A percentile compares a stretch with the other conserved stretches of the same genome.
Conservation (phyloP, 2,888 invertebrate species). For the Sturmia bella region DNA sequence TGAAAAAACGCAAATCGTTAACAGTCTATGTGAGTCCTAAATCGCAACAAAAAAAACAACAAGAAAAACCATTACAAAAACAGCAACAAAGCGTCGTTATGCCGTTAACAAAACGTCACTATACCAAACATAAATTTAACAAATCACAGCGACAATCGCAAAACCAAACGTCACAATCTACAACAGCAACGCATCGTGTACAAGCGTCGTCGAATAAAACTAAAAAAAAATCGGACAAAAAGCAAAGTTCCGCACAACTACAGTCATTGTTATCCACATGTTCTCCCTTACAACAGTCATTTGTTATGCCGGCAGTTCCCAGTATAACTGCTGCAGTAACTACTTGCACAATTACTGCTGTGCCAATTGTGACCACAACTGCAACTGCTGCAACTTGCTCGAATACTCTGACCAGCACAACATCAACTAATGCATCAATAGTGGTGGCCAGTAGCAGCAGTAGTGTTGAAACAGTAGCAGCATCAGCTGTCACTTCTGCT, state of each 20-base stretch:
- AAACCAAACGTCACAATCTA: constrained; percentile 42
- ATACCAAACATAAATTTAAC: constrained; percentile 67
- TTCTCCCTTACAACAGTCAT: constrained; percentile 53
- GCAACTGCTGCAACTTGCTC: constrained; percentile 43
- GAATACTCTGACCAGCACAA: constrained; percentile 49
- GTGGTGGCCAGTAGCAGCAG: constrained; percentile 62
- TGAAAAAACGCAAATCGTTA: constrained; percentile 80
- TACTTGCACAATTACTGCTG: constrained; percentile 55
- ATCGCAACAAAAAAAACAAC: constrained; percentile 69
- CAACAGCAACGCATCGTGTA: constrained; percentile 34
- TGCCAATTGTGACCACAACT: constrained; percentile 42
- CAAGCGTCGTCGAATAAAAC: constrained; percentile 48
- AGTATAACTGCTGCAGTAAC: constrained; percentile 52
- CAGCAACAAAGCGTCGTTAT: constrained; percentile 66
- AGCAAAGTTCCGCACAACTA: constrained; percentile 31
- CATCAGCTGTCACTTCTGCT: constrained; percentile 49
- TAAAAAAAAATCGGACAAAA: constrained; percentile 53
- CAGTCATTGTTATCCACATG: constrained; percentile 43
- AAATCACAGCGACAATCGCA: constrained; percentile 52
- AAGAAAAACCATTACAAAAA: constrained; percentile 61
- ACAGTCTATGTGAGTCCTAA: constrained; percentile 81
- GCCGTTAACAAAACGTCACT: constrained; percentile 67
- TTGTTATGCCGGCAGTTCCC: constrained; percentile 57
- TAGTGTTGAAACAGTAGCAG: constrained; percentile 53
- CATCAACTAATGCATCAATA: constrained; percentile 72